phyloP scores from a whole-genome alignment of 2,113 vertebrate species.

The Fulmarus glacialis region DNA sequence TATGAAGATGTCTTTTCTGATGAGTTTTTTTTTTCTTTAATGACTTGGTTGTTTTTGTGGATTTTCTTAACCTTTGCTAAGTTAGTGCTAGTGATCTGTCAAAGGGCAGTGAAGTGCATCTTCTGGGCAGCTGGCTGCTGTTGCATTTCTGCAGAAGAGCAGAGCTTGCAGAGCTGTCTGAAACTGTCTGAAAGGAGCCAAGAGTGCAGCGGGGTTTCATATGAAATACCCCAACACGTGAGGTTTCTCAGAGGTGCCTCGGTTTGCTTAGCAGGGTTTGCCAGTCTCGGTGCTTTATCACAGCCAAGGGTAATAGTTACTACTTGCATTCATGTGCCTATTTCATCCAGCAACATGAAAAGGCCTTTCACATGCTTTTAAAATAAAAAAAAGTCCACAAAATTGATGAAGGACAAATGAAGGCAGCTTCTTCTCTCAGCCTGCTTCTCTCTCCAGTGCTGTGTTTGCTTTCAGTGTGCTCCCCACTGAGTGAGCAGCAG shows the following conservation, averaged over 20 bases:
- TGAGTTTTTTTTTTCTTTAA: not conserved
- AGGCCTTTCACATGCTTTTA: not conserved
- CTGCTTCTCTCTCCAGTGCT: not conserved
- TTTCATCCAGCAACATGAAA: not conserved
- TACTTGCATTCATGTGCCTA: not conserved
- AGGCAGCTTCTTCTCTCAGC: not conserved
- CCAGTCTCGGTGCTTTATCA: not conserved
- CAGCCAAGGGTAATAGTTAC: not conserved
- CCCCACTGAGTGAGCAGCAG: not conserved
- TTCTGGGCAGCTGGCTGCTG: conserved; percentile 54
- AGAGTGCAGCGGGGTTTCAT: conserved; percentile 33
- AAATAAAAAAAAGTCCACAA: not conserved
- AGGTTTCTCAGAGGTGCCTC: not conserved
- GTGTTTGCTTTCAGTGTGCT: not conserved
- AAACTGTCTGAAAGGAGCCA: conserved; percentile 49
- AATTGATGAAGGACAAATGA: not conserved
- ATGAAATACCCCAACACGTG: conserved; percentile 44
- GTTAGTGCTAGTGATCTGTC: conserved; percentile 63
- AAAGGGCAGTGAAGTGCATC: conserved; percentile 18
- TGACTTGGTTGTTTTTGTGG: not conserved
- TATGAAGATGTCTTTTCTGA: not conserved
- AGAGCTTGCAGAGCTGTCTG: conserved; percentile 28
- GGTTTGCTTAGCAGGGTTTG: not conserved
- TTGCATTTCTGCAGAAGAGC: conserved; percentile 8
- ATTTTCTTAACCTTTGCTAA: not conserved